Base-by-base conservation (phyloP, 1,140 invertebrate genomes). In the Pseudomyrmex cubaensis region DNA sequence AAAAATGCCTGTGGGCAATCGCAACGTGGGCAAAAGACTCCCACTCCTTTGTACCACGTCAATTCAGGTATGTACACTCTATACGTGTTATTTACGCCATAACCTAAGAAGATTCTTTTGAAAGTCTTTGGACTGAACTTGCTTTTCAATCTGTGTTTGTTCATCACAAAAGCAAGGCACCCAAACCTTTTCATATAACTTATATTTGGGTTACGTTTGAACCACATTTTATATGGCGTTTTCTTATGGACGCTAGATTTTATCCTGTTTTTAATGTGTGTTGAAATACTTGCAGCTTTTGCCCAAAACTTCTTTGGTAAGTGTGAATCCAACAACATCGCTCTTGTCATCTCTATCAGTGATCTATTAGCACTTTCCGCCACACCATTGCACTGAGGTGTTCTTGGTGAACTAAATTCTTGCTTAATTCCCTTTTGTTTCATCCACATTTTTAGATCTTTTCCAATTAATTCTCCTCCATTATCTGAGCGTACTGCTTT, bases 81-180 rank as follows among this genome's bases (percentile, higher is more conserved):
- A 15, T 80, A 80, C 0, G 70, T 61, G 8, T 15, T 57, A 10
- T 25, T 80, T 2, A 10, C 4, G 2, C 13, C 52, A 44, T 80
- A 80, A 10, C 76, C 54, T 0, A 62, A 35, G 25, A 80, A 69
- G n/a, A 80, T 69, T 25, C 64, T 64, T 69, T 69, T 80, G 25
- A 50, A 61, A 1, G 7, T 20, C 13, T 78, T 80, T 2, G 76
- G 7, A 2, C 62, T 13, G 1, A 76, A 76, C 17, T 69, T 69
- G 0, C 20, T 59, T 17, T n/a, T 80, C 7, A 1, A 0, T 17
- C 0, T 1, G 17, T 35, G 54, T 61, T 80, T 69, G 7, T 80
- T 15, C 5, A 77, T 0, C 2, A 78, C 0, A 25, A 61, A 78
- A 8, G 75, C 57, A 0, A 72, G 0, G 12, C 67, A 72, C 0